Base-by-base conservation (phyloP, 2,888 invertebrate genomes). In the Ophion ventricosus region DNA sequence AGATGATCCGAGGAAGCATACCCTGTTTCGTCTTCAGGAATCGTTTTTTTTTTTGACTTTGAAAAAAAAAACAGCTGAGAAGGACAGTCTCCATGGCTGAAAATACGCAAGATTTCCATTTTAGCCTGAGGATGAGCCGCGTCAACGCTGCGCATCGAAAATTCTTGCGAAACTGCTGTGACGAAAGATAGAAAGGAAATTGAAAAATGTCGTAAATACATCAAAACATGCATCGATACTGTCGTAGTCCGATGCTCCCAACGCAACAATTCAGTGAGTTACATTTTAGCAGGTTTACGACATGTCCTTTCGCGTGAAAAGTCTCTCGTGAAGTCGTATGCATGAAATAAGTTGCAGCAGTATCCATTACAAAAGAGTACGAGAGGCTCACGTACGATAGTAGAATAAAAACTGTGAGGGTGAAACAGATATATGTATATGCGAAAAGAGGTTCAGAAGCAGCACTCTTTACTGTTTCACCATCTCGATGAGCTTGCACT, bases 381-480 rank as follows among this genome's bases (percentile, higher is more conserved):
- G 59, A 25, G 35, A 59, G 29, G 61, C 2, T 29, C 35, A 40
- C n/a, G 26, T 49, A 7, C 23, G 25, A 26, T 11, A 57, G 25
- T 25, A 67, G 26, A 57, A 64, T 20, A 54, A 56, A 73, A 80
- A 78, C 57, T 74, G 43, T 64, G 35, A 29, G 79, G 40, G 57
- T 26, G 40, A 72, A 25, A 35, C 3, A 17, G 10, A 1, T 20
- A 43, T 5, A 49, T 20, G 49, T n/a, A 61, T 80, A 40, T 2
- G 49, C 29, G 63, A 23, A 67, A 79, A 79, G 79, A 77, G 77
- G 25, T 81, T 79, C 78, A 75, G 57, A 81, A 81, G 75, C 56
- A 69, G 80, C 69, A 82, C 82, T 77, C 85, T 85, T 82, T 59
- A 76, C 76, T 59, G 80, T 73, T 80, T 73, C 76, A 61, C 73